Evolutionary conservation across 2,113 vertebrate species (phyloP).

Genomic region (Ceyx melanurus): DNA sequence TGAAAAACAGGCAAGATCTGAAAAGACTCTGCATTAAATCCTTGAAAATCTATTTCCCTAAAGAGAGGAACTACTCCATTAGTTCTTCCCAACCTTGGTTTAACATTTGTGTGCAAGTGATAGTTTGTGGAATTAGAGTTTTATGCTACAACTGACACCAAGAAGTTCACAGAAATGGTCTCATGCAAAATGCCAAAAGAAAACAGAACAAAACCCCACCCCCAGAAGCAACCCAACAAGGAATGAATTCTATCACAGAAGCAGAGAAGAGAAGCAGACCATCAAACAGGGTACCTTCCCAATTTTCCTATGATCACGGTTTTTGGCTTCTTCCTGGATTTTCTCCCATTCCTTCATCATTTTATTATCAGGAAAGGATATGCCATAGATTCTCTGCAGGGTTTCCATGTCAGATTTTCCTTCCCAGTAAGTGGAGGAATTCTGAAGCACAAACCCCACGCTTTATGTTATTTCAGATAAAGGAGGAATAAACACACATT

Average conservation of each 20-base stretch:
- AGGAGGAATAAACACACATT: neutral
- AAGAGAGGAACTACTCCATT: neutral
- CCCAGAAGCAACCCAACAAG: neutral
- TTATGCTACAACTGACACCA: neutral
- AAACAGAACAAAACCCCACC: neutral
- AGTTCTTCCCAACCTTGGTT: neutral
- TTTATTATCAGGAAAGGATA: constrained; percentile 79
- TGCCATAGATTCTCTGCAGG: constrained; percentile 80
- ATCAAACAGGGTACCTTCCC: constrained; percentile 64
- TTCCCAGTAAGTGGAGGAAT: constrained; percentile 79
- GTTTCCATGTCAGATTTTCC: constrained; percentile 79
- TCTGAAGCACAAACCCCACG: constrained; percentile 52
- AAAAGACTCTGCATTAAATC: neutral
- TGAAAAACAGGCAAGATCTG: neutral
- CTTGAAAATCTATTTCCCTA: neutral
- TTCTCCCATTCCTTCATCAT: constrained; percentile 80
- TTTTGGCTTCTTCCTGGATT: constrained; percentile 78
- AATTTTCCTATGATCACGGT: constrained; percentile 78
- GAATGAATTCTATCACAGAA: neutral
- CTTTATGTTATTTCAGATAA: neutral
- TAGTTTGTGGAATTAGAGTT: neutral
- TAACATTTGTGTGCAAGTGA: neutral
- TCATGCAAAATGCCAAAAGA: neutral
- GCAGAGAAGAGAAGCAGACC: neutral
- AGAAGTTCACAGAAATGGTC: neutral